A percentile compares a stretch with the other conserved stretches of the same genome.
phyloP scores from a whole-genome alignment of 2,113 vertebrate genomes.

The Sorex araneus region DNA sequence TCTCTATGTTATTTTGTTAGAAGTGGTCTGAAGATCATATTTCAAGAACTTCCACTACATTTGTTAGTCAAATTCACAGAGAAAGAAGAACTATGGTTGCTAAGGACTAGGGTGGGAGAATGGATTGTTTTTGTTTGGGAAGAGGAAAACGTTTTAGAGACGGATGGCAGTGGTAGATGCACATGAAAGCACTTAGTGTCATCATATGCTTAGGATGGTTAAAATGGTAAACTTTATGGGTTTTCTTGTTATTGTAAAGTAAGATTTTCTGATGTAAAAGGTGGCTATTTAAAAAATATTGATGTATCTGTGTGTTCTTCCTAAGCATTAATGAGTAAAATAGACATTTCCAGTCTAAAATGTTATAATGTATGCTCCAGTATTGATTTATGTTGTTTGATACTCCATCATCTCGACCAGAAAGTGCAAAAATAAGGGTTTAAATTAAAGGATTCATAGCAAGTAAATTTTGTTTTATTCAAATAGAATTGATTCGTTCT shows the following conservation, averaged over 20 bases:
- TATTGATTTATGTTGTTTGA: neutral
- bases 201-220: neutral
- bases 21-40: neutral
- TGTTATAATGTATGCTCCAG: neutral
- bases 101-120: fast-evolving
- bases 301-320: neutral
- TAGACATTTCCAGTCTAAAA: constrained; percentile 13
- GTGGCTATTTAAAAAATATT: neutral
- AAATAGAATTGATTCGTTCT: neutral
- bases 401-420: constrained; percentile 28
- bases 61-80: neutral
- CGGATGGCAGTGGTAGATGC: neutral
- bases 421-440: neutral
- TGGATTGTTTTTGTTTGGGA: neutral
- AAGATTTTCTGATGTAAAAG: neutral
- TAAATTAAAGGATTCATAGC: neutral
- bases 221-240: neutral
- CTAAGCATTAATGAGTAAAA: constrained; percentile 8
- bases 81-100: neutral
- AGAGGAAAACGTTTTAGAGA: neutral
- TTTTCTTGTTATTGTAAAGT: too few species aligned
- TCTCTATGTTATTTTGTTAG: neutral
- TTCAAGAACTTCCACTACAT: neutral
- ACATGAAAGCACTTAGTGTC: neutral
- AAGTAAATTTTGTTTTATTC: neutral